Conservation (phyloP, 2,113 vertebrate genomes). For the Xenopus borealis region DNA sequence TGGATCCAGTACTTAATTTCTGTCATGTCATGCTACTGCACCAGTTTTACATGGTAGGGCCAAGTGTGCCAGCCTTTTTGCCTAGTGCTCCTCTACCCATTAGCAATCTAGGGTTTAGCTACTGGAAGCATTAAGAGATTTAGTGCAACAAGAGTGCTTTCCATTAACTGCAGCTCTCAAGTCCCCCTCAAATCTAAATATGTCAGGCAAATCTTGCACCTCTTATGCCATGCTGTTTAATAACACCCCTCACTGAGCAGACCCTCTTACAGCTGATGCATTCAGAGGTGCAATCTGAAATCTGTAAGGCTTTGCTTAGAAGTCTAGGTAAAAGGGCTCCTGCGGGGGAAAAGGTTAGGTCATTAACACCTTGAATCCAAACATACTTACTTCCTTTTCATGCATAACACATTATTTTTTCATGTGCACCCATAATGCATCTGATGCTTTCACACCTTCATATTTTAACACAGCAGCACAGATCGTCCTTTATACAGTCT, state of each 20-base stretch:
- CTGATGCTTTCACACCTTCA: constrained; percentile 53
- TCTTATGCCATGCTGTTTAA: neutral
- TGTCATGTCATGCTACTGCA: no score
- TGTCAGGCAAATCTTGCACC: no score
- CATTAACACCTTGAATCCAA: constrained; percentile 55
- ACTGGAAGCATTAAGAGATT: no score
- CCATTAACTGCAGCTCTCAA: no score
- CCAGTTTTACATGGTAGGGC: no score
- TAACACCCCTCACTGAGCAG: neutral
- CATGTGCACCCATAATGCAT: constrained; percentile 45
- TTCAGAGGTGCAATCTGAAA: neutral
- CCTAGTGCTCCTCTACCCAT: no score
- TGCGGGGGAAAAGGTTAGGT: constrained; percentile 47
- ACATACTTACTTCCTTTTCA: constrained; percentile 53
- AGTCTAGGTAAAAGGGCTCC: constrained; percentile 50
- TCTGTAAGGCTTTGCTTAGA: constrained; percentile 15
- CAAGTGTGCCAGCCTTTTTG: no score
- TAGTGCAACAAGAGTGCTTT: no score
- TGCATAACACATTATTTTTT: constrained; percentile 54
- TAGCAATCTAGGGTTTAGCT: no score
- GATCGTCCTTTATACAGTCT: constrained; percentile 48
- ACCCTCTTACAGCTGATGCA: neutral
- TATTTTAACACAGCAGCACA: constrained; percentile 50
- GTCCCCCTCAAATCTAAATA: no score
- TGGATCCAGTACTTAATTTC: no score